phyloP scores from a whole-genome alignment of 2,797 vertebrate species.

The Phrynocephalus guinanensis region DNA sequence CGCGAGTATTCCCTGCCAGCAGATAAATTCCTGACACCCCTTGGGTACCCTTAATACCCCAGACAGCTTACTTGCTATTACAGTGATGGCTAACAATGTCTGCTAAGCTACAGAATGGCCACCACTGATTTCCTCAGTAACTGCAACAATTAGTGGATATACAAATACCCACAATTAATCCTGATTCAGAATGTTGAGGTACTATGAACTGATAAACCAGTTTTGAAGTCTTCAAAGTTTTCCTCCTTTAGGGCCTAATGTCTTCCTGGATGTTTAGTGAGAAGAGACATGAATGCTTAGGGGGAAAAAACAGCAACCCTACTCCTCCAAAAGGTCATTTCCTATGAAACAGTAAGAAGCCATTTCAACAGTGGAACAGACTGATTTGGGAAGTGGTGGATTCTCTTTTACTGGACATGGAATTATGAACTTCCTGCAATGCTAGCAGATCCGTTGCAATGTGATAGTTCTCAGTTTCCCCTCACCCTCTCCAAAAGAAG shows the following conservation, averaged over 20 bases:
- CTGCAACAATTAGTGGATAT: not conserved
- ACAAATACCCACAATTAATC: not conserved
- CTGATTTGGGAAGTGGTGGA: not conserved
- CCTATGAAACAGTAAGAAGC: too few relatives aligned
- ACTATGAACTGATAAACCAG: not conserved
- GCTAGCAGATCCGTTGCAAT: not conserved
- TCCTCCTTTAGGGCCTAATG: not conserved
- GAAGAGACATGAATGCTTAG: not conserved
- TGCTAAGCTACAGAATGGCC: not conserved
- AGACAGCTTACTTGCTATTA: conserved; percentile 8
- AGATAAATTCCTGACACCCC: not conserved
- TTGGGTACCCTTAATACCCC: not conserved
- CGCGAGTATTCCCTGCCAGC: not conserved
- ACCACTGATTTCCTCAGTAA: not conserved
- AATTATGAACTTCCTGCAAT: not conserved
- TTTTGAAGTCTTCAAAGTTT: not conserved
- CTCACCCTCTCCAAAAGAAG: not conserved
- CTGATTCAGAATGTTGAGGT: not conserved
- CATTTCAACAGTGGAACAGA: too few relatives aligned
- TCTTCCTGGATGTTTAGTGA: not conserved
- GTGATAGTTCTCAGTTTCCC: not conserved
- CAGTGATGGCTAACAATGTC: not conserved
- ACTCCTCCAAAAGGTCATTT: not conserved
- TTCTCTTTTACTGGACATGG: not conserved
- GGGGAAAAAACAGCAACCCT: not conserved